A percentile compares a stretch with the other conserved stretches of the same genome.
Conservation (phyloP, 2,888 invertebrate species). For the Acanthoscelides obtectus region DNA sequence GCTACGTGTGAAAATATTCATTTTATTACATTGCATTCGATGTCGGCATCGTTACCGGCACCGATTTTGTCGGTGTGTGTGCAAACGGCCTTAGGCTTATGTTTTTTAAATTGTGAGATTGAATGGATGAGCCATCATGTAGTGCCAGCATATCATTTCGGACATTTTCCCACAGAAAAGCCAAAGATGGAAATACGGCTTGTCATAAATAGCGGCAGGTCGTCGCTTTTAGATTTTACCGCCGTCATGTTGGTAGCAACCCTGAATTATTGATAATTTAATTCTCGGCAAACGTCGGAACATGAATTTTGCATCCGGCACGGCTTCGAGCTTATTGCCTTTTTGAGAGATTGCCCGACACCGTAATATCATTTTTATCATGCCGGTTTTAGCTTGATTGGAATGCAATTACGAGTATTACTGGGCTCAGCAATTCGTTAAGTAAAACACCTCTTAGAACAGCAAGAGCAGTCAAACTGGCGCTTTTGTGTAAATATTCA, state of each 20-base stretch:
- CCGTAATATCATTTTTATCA: background rate
- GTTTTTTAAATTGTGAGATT: too few relatives aligned
- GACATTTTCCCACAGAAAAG: background rate
- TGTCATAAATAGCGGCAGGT: slow-evolving; percentile 37
- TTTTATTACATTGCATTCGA: too few relatives aligned
- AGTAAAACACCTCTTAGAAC: too few relatives aligned
- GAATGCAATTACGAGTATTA: background rate
- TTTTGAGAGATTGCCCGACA: background rate
- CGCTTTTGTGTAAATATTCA: too few relatives aligned
- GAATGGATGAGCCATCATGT: too few relatives aligned
- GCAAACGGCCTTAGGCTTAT: too few relatives aligned
- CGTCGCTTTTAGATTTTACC: slow-evolving; percentile 38
- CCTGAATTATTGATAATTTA: slow-evolving; percentile 48
- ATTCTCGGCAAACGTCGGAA: slow-evolving; percentile 44
- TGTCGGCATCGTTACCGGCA: too few relatives aligned
- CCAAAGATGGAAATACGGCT: slow-evolving; percentile 14
- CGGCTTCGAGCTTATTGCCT: background rate
- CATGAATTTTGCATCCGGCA: slow-evolving; percentile 40
- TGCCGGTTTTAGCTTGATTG: background rate
- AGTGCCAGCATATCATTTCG: background rate
- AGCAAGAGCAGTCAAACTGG: too few relatives aligned
- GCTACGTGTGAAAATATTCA: too few relatives aligned
- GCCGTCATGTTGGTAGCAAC: slow-evolving; percentile 38
- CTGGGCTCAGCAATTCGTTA: too few relatives aligned
- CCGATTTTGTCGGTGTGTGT: too few relatives aligned